Conservation (phyloP, 2,113 vertebrate genomes). For the Papio anubis region DNA sequence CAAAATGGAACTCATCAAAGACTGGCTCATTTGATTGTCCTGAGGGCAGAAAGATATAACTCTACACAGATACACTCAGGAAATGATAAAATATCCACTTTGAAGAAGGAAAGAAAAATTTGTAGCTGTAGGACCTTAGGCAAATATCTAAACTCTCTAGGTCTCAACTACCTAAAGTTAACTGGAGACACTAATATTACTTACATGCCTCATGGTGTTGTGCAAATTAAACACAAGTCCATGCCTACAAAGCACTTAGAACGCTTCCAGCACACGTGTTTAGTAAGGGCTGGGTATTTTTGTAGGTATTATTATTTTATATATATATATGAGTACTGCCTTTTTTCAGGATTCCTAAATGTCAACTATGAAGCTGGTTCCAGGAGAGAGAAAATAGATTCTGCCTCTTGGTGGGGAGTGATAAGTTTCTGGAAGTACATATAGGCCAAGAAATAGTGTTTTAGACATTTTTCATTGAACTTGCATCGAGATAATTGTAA, state of each 20-base stretch:
- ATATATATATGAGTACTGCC: background rate
- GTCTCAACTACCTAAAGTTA: background rate
- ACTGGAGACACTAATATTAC: background rate
- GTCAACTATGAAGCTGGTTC: background rate
- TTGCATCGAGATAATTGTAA: background rate
- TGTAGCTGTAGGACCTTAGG: background rate
- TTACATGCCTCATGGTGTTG: background rate
- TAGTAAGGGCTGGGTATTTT: background rate
- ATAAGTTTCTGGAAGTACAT: background rate
- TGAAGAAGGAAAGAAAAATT: background rate
- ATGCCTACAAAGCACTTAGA: background rate
- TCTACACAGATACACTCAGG: background rate
- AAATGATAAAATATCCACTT: background rate
- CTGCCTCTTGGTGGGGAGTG: background rate
- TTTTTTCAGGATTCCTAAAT: background rate
- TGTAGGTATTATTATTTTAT: background rate
- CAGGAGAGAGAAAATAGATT: background rate
- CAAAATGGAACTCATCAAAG: background rate
- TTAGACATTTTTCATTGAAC: background rate
- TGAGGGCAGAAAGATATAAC: background rate
- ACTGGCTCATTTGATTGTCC: background rate
- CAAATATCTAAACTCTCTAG: background rate
- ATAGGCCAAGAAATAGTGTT: background rate
- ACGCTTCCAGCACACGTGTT: background rate
- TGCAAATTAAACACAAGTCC: background rate